Evolutionary conservation across 92 coral and sea anemone species (phyloP), one percentile per base, ranked within the genome.

Genomic region (Isaurus tuberculatus): DNA sequence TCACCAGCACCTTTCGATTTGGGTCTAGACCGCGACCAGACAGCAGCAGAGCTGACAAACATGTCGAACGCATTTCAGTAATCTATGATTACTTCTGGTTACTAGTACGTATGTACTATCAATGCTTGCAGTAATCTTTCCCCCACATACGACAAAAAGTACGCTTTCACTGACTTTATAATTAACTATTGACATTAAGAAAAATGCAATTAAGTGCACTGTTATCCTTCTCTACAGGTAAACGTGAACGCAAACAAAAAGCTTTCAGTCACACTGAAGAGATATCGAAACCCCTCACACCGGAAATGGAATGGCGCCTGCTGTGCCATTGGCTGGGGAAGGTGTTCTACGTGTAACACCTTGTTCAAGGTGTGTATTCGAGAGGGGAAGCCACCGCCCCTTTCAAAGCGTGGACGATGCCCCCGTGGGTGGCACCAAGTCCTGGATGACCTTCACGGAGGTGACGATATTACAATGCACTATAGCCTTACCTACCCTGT

Each of bases 291-390:
- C 69, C 81, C 81, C 69, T 75, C 69, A 9, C 81, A 75, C 69
- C 81, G 81, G 69, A 55, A 64, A n/a, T 75, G 81, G 81, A 57
- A 66, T 17, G 81, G 81, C n/a, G 81, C 69, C 46, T 75, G 81
- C 16, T 75, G 81, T 57, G 81, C 66, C 51, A 20, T 57, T 0
- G 63, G 29, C 67, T 75, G 81, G 81, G 81, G 81, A 14, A 33
- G 81, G 14, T 75, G 81, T 19, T 57, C 68, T 8, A n/a, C 61
- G 40, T 87, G 87, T 65, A 87, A 67, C 83, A 87, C 77, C 31
- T 60, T 46, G 34, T 86, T 28, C 55, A 48, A 44, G 85, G 79
- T 85, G 61, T 73, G 57, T 67, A 27, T 68, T 29, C 75, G 43
- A 82, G 80, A 70, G 77, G 73, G 63, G 49, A 46, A 26, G 33